Evolutionary conservation across 2,797 vertebrate genomes (phyloP), one percentile per base, ranked within the genome.

Genomic region (Enteromius unitaeniatus): DNA sequence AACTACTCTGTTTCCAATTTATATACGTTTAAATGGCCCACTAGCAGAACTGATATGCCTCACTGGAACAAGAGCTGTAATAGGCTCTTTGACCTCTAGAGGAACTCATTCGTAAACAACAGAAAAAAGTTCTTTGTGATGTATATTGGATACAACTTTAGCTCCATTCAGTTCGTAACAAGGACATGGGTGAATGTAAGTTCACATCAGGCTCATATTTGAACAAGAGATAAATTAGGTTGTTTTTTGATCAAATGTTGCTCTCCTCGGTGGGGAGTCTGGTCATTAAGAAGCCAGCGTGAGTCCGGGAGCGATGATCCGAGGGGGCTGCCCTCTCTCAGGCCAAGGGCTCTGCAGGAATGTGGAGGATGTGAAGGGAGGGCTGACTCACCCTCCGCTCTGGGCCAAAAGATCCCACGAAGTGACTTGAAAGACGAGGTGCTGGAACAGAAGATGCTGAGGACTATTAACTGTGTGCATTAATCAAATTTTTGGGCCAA

Each of bases 321-420:
- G 34, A 76, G 69, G n/a, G 68, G 51, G 21, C 28, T 34, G 85
- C 60, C 42, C 81, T 68, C 68, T 60, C 31, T 86, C 82, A 85
- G 28, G 58, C 45, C 51, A 28, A 84, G 80, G 68, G 37, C 79
- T 72, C 34, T 11, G 47, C 53, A 67, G 70, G 81, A 87, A 87
- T 83, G 78, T 77, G 70, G 81, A 73, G 77, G 67, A 87, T 82
- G 79, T 53, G 72, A 83, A 72, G 78, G 68, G 73, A 80, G 53
- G 23, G 45, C 14, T 28, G 81, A 60, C 23, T 62, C 23, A 75
- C 81, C 76, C 42, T 70, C 49, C 13, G 26, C 70, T 60, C 17
- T 4, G 6, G 70, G 70, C 75, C 75, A 79, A 74, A 14, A 77
- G 53, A 79, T 64, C 81, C 31, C 58, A 83, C 28, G 1, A 58